Base-by-base conservation (phyloP, 2,888 invertebrate species). In the Arge pagana region DNA sequence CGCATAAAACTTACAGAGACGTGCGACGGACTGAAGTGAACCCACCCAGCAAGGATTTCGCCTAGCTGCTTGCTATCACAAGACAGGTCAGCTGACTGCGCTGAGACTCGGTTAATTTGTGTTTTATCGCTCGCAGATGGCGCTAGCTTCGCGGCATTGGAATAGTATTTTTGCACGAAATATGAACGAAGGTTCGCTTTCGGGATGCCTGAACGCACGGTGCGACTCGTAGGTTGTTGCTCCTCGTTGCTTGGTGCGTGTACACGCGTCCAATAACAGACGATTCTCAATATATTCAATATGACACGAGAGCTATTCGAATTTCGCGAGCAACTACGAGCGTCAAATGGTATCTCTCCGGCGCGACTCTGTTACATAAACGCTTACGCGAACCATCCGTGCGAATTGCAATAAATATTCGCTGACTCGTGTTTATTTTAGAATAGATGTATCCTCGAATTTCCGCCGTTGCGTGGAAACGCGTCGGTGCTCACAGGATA, bases 41-140 rank as follows among this genome's bases (percentile, higher is more conserved):
- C 59, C 55, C 66, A 68, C 63, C 60, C 65, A 67, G 60, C 63
- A 58, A 55, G 53, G 51, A 59, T 58, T 57, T 61, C 61, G 68
- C 61, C 65, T 67, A 56, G 61, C 63, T 65, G 67, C 63, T 52
- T 41, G 28, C 48, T 69, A 72, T 74, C 74, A 74, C 70, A 72
- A 74, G 74, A 74, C 74, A 64, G 71, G 75, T 76, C 76, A 76
- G 76, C 76, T 76, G 76, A 76, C 75, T 68, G 71, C 63, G 63
- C 62, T 42, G 16, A 30, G 31, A 10, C 23, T 31, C 31, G 21
- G 31, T 33, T 35, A 45, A 33, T 33, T 33, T 16, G 13, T 24
- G 45, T 33, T 33, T 33, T 10, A n/a, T 21, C 31, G 31, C 16
- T 33, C 24, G 21, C 31, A 45, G 33, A 45, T 45, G 45, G 45